phyloP scores from a whole-genome alignment of 1,140 invertebrate species.

The Drosophila littoralis region DNA sequence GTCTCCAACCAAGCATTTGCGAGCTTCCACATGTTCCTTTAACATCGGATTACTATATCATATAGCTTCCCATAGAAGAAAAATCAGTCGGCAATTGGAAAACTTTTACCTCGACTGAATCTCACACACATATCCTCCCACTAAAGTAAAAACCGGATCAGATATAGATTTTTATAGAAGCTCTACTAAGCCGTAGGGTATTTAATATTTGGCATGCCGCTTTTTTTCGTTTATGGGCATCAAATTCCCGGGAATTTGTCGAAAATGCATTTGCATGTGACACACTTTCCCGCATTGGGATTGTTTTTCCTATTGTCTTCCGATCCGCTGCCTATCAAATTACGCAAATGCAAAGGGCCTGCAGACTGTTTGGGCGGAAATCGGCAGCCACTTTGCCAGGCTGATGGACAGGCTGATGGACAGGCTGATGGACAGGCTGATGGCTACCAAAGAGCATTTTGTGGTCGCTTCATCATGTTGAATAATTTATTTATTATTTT shows the following conservation, averaged over 20 bases:
- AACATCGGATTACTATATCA: too few species aligned
- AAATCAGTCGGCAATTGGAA: too few species aligned
- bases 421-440: not conserved
- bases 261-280: slow-evolving; percentile 74
- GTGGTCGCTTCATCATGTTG: slow-evolving; percentile 26
- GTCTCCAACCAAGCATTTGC: too few species aligned
- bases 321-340: slow-evolving; percentile 61
- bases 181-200: too few species aligned
- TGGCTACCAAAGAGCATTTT: not conserved
- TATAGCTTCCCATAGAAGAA: slow-evolving; percentile 37
- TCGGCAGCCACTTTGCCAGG: slow-evolving; percentile 56
- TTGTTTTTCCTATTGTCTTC: slow-evolving; percentile 47
- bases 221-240: slow-evolving; percentile 63
- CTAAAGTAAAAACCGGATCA: too few species aligned
- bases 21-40: too few species aligned
- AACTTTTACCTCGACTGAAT: too few species aligned
- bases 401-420: not conserved
- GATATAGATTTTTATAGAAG: too few species aligned
- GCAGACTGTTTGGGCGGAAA: slow-evolving; percentile 46
- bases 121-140: too few species aligned
- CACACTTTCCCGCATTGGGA: slow-evolving; percentile 61
- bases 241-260: slow-evolving; percentile 62
- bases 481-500: slow-evolving; percentile 3
- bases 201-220: too few species aligned
- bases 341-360: slow-evolving; percentile 57